phyloP scores from a whole-genome alignment of 2,797 vertebrate genomes.

The Mormyrus proboscirostris region DNA sequence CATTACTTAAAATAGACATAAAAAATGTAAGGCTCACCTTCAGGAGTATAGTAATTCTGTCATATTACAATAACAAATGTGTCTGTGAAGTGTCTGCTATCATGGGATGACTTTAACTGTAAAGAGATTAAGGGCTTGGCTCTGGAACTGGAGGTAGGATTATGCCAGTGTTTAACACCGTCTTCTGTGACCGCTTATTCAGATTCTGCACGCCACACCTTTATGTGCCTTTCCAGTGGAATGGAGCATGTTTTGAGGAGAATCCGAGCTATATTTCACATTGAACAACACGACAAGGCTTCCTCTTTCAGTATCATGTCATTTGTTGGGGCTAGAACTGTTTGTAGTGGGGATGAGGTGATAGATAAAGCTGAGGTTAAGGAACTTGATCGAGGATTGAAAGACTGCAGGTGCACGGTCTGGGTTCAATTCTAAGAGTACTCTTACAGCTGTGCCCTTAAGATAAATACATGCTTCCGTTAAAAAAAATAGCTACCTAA shows the following conservation, averaged over 20 bases:
- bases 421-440: background rate
- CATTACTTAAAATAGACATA: conserved; percentile 56
- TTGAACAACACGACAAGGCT: background rate
- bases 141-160: conserved; percentile 54
- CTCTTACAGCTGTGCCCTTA: background rate
- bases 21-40: conserved; percentile 46
- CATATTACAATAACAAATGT: conserved; percentile 54
- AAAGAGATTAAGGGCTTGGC: conserved; percentile 59
- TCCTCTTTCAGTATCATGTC: background rate
- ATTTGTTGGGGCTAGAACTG: background rate
- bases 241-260: conserved; percentile 15
- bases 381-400: background rate
- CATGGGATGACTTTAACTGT: conserved; percentile 59
- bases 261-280: conserved; percentile 13
- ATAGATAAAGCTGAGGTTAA: background rate
- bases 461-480: background rate
- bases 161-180: conserved; percentile 49
- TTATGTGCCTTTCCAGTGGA: conserved; percentile 27
- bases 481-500: background rate
- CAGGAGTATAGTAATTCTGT: conserved; percentile 52
- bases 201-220: conserved; percentile 30
- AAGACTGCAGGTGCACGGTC: background rate
- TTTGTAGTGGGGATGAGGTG: background rate
- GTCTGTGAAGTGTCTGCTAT: conserved; percentile 58
- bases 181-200: conserved; percentile 43